Base-by-base conservation (phyloP, 2,888 invertebrate genomes). In the Orthosia incerta region DNA sequence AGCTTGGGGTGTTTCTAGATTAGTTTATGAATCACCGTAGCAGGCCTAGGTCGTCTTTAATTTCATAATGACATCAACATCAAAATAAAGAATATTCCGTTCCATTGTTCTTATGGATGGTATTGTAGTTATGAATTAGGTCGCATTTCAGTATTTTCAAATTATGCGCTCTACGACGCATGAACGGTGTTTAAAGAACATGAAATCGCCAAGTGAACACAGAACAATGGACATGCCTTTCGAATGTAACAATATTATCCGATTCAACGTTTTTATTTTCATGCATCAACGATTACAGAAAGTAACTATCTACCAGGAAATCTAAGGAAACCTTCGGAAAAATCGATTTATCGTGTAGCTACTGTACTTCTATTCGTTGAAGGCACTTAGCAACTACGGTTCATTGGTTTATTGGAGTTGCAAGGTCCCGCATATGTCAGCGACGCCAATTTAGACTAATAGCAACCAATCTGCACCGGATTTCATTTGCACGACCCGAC, bases 371-470 rank as follows among this genome's bases (percentile, higher is more conserved):
- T 15, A 20, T 71, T 53, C 16, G 31, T 53, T 48, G 53, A 64
- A 63, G 63, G 51, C 48, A 67, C 53, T 51, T 71, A 16, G 59
- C 18, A 56, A 73, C 60, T 26, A 59, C 63, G 31, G 48, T 65
- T 65, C 74, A 66, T 79, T 66, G 53, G 74, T 55, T 66, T 31
- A 55, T 71, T 71, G 55, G 67, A 61, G 59, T 26, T 71, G 64
- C 84, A 80, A 74, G 84, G 81, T 80, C 71, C 50, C 15, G 53
- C 16, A 57, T 45, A 63, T 76, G 74, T 61, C 65, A 70, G 48
- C 55, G 66, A 46, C 61, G 11, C 53, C 72, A 85, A 79, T 86
- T 85, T 74, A 73, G 78, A 73, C 74, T 71, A 78, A 82, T 78
- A 75, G 57, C 16, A 60, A 50, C 68, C 76, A 72, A 84, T 78